Base-by-base conservation (phyloP, 2,797 vertebrate genomes). In the Okamejei kenojei region DNA sequence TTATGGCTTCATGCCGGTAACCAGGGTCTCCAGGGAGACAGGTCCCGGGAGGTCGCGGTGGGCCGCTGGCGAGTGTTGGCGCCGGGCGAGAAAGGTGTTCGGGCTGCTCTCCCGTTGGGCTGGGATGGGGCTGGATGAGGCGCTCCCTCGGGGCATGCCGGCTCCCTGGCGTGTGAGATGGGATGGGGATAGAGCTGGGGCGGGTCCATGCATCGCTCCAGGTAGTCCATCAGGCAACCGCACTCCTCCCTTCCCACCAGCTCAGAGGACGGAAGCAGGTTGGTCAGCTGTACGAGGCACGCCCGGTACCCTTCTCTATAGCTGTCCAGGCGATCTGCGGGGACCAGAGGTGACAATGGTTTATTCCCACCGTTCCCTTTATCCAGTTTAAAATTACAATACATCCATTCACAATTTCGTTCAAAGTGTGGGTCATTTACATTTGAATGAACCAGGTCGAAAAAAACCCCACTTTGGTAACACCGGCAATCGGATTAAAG, bases 251-350 rank as follows among this genome's bases (percentile, higher is more conserved):
- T 95, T 76, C 96, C 96, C 94, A 97, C 94, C 61, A 94, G 90
- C 71, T 93, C 94, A 1, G 94, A 96, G 93, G 96, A 95, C 1
- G 97, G 96, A 65, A 98, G 95, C 93, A 97, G 94, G 11, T 94
- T 93, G 0, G 96, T 95, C 93, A 98, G 96, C 93, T 96, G 96
- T 79, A 97, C 96, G 32, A 98, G 95, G 93, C 98, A 98, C 80
- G 97, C 96, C 93, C 95, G 96, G 94, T 97, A 98, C 29, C 98
- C 98, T 7, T 98, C 97, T 13, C 91, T 95, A 95, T 97, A 98
- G 93, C 96, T 95, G 92, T 97, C 96, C 10, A 93, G 45, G 8
- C 96, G 93, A 76, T 93, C 96, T 96, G 94, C 0, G 29, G 45
- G 29, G 90, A 3, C 0, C 9, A 54, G 45, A 15, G 26, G 73